Evolutionary conservation across 92 coral and sea anemone species (phyloP).

Genomic region (Parazoanthus atlanticus): DNA sequence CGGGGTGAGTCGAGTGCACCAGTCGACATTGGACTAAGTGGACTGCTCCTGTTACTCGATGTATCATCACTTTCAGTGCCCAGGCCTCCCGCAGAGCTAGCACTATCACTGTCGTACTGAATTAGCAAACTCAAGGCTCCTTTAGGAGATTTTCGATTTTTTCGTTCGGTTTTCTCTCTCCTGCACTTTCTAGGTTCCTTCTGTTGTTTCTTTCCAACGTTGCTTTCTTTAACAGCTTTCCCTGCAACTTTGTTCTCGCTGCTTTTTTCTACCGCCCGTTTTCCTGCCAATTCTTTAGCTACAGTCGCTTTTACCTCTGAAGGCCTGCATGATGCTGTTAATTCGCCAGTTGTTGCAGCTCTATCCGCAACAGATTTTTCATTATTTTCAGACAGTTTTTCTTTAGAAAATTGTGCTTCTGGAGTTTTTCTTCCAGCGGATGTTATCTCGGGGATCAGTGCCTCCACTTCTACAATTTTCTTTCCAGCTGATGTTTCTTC

Average conservation of each 20-base stretch:
- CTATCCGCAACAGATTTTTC: not conserved
- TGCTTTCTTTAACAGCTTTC: not conserved
- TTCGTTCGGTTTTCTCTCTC: not conserved
- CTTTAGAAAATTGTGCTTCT: not conserved
- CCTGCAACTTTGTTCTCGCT: not conserved
- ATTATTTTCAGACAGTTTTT: not conserved
- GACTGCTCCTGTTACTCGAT: slow-evolving; percentile 72
- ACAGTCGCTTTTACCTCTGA: not conserved
- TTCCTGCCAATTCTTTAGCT: not conserved
- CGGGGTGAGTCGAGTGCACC: not conserved
- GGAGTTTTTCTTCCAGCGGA: not conserved
- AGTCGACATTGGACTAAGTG: slow-evolving; percentile 59
- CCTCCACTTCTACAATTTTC: not conserved
- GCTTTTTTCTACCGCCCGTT: not conserved
- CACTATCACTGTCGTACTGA: slow-evolving; percentile 94
- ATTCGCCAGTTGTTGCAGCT: not conserved
- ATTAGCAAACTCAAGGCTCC: slow-evolving; percentile 84
- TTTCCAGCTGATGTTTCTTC: not conserved
- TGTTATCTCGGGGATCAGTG: no score
- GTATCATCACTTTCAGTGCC: slow-evolving; percentile 83
- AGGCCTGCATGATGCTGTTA: not conserved
- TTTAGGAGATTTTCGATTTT: slow-evolving; percentile 28
- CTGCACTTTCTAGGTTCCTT: slow-evolving; percentile 4
- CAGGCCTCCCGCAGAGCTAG: slow-evolving; percentile 72
- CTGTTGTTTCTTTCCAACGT: not conserved